Percentiles rank a stretch among this genome's conserved stretches.
phyloP scores from a whole-genome alignment of 2,797 vertebrate species.

The Streptopelia turtur region DNA sequence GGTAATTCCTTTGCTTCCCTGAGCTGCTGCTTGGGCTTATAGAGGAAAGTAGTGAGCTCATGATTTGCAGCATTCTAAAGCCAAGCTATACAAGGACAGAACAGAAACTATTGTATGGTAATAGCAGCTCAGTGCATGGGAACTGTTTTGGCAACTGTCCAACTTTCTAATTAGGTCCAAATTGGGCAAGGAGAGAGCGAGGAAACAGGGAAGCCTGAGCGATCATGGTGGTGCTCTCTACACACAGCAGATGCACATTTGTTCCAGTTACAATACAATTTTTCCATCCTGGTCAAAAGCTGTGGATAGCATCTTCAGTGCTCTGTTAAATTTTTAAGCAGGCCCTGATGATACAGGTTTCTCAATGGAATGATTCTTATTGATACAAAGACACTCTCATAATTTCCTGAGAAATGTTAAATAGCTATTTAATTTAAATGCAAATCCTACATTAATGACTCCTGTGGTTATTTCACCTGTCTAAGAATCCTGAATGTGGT shows the following conservation, averaged over 20 bases:
- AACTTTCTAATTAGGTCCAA: neutral
- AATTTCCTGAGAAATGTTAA: neutral
- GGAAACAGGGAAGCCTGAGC: neutral
- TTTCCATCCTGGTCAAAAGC: neutral
- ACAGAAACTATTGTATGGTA: neutral
- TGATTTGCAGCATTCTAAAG: neutral
- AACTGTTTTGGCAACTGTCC: neutral
- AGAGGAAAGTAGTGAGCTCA: neutral
- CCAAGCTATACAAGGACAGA: neutral
- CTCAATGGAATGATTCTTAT: neutral
- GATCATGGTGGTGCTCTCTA: neutral
- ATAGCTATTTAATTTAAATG: neutral
- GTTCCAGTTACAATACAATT: neutral
- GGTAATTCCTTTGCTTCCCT: neutral
- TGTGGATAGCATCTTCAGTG: neutral
- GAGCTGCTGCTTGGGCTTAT: neutral
- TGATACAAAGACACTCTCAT: neutral
- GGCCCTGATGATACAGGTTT: neutral
- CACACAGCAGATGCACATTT: fast-evolving
- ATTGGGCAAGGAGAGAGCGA: neutral
- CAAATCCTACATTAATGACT: neutral
- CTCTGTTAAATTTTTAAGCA: neutral
- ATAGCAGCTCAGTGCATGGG: neutral
- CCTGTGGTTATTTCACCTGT: neutral
- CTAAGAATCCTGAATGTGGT: neutral